Evolutionary conservation across 2,113 vertebrate species (phyloP).

Genomic region (Acrocephalus kingi): DNA sequence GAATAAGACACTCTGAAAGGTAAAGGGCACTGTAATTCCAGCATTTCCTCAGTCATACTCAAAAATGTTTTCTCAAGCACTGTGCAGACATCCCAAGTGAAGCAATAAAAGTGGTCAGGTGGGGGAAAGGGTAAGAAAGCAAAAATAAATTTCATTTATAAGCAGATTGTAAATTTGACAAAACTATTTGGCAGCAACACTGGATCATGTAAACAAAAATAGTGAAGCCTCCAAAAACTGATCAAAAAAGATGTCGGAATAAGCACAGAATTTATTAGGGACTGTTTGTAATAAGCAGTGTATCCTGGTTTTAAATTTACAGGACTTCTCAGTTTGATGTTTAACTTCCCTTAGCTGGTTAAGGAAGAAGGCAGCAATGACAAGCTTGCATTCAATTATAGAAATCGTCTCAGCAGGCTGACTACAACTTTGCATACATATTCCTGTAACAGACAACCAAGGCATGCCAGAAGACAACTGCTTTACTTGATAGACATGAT

Average conservation of each 20-base stretch:
- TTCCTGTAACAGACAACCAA: conserved; percentile 54
- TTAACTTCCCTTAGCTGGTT: background rate
- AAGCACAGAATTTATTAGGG: background rate
- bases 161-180: background rate
- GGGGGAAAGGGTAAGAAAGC: background rate
- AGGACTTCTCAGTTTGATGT: background rate
- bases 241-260: background rate
- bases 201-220: background rate
- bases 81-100: background rate
- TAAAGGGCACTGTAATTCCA: background rate
- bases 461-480: conserved; percentile 36
- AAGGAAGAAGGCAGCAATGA: conserved; percentile 7
- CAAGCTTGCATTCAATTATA: conserved; percentile 7
- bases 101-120: background rate
- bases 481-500: conserved; percentile 35
- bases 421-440: conserved; percentile 37
- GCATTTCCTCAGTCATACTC: background rate
- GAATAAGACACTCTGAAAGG: background rate
- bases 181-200: background rate
- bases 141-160: background rate
- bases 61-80: background rate
- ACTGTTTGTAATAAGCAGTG: background rate
- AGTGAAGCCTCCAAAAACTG: background rate
- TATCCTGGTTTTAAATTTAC: background rate
- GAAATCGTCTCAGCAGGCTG: conserved; percentile 4